Conservation (phyloP, 2,888 invertebrate genomes). For the Hypolimnas misippus region DNA sequence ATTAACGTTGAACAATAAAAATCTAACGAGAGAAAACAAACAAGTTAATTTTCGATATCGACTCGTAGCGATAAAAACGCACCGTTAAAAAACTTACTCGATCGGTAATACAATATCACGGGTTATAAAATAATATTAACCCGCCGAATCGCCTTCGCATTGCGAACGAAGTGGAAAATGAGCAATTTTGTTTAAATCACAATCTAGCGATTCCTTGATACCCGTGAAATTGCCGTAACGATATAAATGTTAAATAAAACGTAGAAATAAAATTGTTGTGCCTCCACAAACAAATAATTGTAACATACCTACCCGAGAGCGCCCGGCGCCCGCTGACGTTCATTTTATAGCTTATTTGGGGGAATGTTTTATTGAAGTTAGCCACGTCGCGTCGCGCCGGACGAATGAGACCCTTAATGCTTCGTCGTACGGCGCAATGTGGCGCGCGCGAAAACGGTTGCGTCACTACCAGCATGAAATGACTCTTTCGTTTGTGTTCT, state of each 20-base stretch:
- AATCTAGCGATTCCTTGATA: constrained; percentile 83
- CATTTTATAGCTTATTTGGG: constrained; percentile 83
- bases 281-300: constrained; percentile 84
- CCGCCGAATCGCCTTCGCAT: constrained; percentile 62
- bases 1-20: constrained; percentile 51
- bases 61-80: constrained; percentile 47
- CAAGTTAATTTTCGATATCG: constrained; percentile 51
- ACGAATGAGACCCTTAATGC: constrained; percentile 65
- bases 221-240: constrained; percentile 84
- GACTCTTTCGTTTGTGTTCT: constrained; percentile 83
- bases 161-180: constrained; percentile 80
- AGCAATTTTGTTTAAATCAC: constrained; percentile 82
- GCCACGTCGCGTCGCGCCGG: constrained; percentile 68
- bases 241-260: constrained; percentile 85
- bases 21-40: constrained; percentile 47
- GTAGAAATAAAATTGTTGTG: constrained; percentile 84
- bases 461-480: constrained; percentile 80
- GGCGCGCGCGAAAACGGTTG: constrained; percentile 51
- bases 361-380: constrained; percentile 83
- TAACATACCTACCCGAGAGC: constrained; percentile 61
- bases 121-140: constrained; percentile 76
- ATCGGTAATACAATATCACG: constrained; percentile 73
- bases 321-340: constrained; percentile 73
- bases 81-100: constrained; percentile 55
- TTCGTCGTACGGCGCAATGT: constrained; percentile 56